Conservation (phyloP, 2,797 vertebrate genomes). For the Pseudomugil tenellus region DNA sequence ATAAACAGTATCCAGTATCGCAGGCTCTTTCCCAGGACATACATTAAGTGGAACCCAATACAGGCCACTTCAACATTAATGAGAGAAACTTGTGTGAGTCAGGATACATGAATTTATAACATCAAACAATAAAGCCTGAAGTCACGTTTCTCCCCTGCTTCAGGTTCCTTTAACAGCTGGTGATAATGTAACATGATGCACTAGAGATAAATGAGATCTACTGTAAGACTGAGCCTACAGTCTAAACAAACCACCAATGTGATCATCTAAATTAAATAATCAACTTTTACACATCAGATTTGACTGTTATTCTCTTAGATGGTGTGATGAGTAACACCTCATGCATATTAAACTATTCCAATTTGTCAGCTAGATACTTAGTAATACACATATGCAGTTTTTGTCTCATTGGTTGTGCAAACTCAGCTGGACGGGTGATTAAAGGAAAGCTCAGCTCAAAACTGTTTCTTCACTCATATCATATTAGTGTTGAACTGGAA, state of each 20-base stretch:
- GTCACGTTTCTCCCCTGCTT: constrained; percentile 11
- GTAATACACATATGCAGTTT: too few relatives aligned
- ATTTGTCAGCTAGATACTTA: too few relatives aligned
- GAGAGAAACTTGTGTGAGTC: constrained; percentile 45
- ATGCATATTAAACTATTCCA: too few relatives aligned
- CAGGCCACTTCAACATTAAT: constrained; percentile 56
- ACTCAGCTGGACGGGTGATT: too few relatives aligned
- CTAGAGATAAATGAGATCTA: background rate
- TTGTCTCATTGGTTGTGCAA: too few relatives aligned
- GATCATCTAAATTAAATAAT: too few relatives aligned
- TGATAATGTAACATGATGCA: background rate
- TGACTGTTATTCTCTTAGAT: background rate
- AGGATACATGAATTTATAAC: constrained; percentile 14
- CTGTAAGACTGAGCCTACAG: background rate
- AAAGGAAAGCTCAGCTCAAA: too few relatives aligned
- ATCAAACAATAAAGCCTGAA: background rate
- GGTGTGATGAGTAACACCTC: background rate
- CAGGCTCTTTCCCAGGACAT: constrained; percentile 51
- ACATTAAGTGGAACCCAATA: constrained; percentile 70
- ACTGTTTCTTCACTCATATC: too few relatives aligned
- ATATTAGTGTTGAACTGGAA: too few relatives aligned
- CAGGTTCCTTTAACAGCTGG: background rate
- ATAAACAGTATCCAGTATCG: constrained; percentile 61
- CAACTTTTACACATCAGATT: too few relatives aligned
- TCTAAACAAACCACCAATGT: too few relatives aligned